These are phyloP conservation scores for Drosophila parvula DNA, from an alignment of 1,140 invertebrate species.

Conservation along the genomic window DNA sequence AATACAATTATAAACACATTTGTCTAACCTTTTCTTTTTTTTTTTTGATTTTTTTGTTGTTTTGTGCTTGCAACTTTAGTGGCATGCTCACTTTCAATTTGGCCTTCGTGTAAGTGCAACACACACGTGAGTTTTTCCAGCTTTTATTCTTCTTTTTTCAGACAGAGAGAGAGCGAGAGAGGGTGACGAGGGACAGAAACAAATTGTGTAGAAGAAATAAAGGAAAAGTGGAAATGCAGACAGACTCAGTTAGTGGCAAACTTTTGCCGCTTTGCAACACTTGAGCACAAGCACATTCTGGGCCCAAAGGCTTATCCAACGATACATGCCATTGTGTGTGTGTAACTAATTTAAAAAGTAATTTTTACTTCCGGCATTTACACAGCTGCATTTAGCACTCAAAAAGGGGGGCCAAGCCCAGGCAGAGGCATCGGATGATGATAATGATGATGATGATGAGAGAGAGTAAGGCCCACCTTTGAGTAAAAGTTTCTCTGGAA, in stretches of 20 bases:
- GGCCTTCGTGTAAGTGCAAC: conserved; percentile 52
- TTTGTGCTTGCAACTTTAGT: conserved; percentile 36
- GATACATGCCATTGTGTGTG: conserved; percentile 12
- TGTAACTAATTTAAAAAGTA: conserved; percentile 81
- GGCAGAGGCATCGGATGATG: neutral
- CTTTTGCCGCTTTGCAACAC: conserved; percentile 72
- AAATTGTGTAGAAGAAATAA: conserved; percentile 54
- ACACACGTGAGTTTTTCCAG: conserved; percentile 25
- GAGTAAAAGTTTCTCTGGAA: conserved; percentile 1
- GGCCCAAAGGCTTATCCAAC: conserved; percentile 51
- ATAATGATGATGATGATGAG: neutral
- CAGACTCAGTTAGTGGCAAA: conserved; percentile 51
- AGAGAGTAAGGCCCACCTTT: conserved; percentile 4
- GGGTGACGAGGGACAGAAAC: conserved; percentile 2
- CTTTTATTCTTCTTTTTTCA: neutral
- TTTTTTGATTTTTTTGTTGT: neutral
- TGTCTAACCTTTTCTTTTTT: conserved; percentile 24
- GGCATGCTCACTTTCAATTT: conserved; percentile 69
- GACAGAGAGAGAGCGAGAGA: neutral
- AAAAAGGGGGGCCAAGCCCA: neutral
- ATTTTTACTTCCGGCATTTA: conserved; percentile 80
- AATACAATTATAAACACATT: conserved; percentile 75
- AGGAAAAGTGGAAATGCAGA: conserved; percentile 27
- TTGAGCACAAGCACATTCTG: conserved; percentile 52
- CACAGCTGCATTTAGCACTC: conserved; percentile 69